Evolutionary conservation across 2,113 vertebrate species (phyloP).

Genomic region (Hemibagrus wyckioides): DNA sequence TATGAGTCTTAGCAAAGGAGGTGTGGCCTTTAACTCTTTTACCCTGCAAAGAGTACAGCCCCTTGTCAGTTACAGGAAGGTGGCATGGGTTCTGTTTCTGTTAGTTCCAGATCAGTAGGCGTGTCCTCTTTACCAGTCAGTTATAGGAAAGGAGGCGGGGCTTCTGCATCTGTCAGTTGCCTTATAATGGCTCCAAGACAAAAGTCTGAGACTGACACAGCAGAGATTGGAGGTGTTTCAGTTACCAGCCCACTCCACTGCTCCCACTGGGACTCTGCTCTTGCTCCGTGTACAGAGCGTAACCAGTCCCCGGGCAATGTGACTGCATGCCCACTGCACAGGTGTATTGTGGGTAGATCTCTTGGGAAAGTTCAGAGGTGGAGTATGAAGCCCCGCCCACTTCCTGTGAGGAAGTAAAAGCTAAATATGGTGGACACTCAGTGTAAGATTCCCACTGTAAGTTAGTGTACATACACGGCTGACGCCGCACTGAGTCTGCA

Average conservation of each 20-base stretch:
- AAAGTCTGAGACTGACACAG: background rate
- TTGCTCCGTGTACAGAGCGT: slow-evolving; percentile 28
- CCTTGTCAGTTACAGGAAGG: background rate
- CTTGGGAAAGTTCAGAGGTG: slow-evolving; percentile 23
- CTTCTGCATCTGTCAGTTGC: background rate
- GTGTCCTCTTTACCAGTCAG: background rate
- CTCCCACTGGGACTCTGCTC: slow-evolving; percentile 24
- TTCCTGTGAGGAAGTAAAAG: slow-evolving; percentile 34
- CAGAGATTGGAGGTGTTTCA: background rate
- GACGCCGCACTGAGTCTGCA: slow-evolving; percentile 15
- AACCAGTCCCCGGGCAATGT: slow-evolving; percentile 38
- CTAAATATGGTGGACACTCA: slow-evolving; percentile 35
- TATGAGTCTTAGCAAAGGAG: background rate
- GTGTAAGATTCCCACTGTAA: slow-evolving; percentile 47
- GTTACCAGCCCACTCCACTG: slow-evolving; percentile 28
- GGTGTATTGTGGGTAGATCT: slow-evolving; percentile 49
- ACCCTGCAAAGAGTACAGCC: background rate
- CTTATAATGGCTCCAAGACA: background rate
- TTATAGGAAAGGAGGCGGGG: background rate
- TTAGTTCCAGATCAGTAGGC: background rate
- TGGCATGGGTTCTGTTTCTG: background rate
- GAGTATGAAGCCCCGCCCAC: slow-evolving; percentile 28
- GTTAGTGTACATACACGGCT: slow-evolving; percentile 42
- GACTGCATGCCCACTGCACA: slow-evolving; percentile 40
- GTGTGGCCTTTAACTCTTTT: background rate